Evolutionary conservation across 1,140 invertebrate species (phyloP), one percentile per base, ranked within the genome.

Genomic region (Trichonephila inaurata): DNA sequence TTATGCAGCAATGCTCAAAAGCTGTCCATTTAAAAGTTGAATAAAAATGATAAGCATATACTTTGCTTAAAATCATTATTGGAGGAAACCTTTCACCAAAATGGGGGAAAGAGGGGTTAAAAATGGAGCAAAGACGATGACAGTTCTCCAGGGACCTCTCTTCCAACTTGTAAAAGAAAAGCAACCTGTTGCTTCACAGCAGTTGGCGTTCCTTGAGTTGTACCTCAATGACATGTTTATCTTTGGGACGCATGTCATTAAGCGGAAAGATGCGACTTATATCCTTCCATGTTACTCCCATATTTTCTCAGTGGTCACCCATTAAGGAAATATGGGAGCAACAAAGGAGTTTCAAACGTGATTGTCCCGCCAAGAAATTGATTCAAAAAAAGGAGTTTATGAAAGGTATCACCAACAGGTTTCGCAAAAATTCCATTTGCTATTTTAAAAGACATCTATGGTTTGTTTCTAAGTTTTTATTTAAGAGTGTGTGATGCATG

Each of bases 171-270:
- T 62, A 69, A 66, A 66, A 69, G 66, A 24, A 28, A 69, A 69
- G 21, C n/a, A 69, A 69, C 66, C 66, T 69, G 66, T 69, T 69
- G 66, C 66, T n/a, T 69, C 66, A 14, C 66, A 14, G n/a, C 66
- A 69, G 24, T 69, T 28, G 66, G 66, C 66, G 18, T 69, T 69
- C 21, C 24, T 69, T 69, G 3, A 69, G 21, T n/a, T 69, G 24
- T 2, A 12, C 66, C 10, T 28, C 21, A 8, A 21, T 28, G 66
- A n/a, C 64, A 28, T 69, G 21, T 69, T 69, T 69, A 69, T 28
- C 24, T 69, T 69, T 10, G 66, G 24, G 14, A 69, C n/a, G 21
- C 66, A 14, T 28, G 61, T 62, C 61, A 69, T 66, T 66, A 69
- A 24, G 21, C 24, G n/a, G 66, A 2, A 12, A 24, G 24, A 69